A percentile compares a stretch with the other conserved stretches of the same genome.
phyloP scores from a whole-genome alignment of 2,888 invertebrate genomes.

The Catocala nupta region DNA sequence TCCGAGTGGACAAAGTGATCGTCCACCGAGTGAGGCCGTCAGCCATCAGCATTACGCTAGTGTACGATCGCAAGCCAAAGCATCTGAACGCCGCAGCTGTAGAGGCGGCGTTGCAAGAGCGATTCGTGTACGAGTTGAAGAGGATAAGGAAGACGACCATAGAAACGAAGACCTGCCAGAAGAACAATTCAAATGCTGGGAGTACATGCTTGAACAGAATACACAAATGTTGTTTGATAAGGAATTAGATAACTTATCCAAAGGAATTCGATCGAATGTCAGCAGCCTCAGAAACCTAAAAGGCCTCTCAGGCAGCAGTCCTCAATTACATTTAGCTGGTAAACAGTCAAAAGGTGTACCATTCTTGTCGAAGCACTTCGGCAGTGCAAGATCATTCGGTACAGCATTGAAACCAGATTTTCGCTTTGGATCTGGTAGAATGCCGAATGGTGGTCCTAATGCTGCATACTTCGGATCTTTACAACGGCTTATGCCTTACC shows the following conservation, averaged over 20 bases:
- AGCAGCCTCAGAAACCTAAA: conserved; percentile 86
- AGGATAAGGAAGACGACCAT: conserved; percentile 86
- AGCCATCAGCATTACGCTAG: conserved; percentile 84
- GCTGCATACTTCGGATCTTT: conserved; percentile 95
- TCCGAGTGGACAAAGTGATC: conserved; percentile 95
- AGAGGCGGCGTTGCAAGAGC: conserved; percentile 88
- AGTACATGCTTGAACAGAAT: conserved; percentile 96
- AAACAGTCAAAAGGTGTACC: conserved; percentile 81
- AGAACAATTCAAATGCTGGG: conserved; percentile 97
- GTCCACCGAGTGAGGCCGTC: conserved; percentile 80
- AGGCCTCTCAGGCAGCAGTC: conserved; percentile 90
- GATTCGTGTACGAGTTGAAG: conserved; percentile 89
- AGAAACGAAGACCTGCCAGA: conserved; percentile 84
- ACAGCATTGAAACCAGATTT: conserved; percentile 88
- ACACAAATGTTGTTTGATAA: conserved; percentile 96
- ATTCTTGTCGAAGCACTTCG: conserved; percentile 92
- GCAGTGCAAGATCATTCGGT: conserved; percentile 93
- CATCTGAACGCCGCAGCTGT: conserved; percentile 86
- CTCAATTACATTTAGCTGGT: conserved; percentile 87
- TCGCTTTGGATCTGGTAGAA: conserved; percentile 86
- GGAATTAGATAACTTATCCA: conserved; percentile 93
- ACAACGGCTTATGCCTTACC: conserved; percentile 94
- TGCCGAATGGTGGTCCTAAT: conserved; percentile 92
- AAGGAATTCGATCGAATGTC: conserved; percentile 86
- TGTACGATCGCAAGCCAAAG: conserved; percentile 77